These are phyloP conservation scores for Sebastes vulpes DNA, from an alignment of 2,797 vertebrate species.

Conservation along the genomic window DNA sequence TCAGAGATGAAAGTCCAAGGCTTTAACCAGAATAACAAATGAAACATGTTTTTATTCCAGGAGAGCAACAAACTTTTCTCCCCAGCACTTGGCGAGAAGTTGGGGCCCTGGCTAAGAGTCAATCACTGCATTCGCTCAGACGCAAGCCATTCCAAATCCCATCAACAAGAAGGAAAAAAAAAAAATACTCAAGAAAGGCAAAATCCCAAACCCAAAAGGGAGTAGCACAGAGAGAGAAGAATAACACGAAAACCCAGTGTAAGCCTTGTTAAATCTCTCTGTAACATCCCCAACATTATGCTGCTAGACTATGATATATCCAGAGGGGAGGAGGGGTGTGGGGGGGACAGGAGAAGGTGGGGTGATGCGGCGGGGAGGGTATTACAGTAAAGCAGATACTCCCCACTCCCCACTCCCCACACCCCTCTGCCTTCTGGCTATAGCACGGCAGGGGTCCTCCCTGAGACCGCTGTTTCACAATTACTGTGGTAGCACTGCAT, in stretches of 20 bases:
- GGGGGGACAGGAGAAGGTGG: constrained; percentile 37
- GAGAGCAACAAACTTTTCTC: constrained; percentile 45
- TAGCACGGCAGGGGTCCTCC: constrained; percentile 52
- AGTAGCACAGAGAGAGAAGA: constrained; percentile 53
- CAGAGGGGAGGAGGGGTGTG: constrained; percentile 8
- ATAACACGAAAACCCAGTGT: constrained; percentile 65
- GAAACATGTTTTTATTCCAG: constrained; percentile 53
- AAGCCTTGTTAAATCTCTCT: constrained; percentile 74
- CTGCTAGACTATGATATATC: constrained; percentile 60
- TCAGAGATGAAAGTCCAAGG: constrained; percentile 23
- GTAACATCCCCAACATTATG: constrained; percentile 65
- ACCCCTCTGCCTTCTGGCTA: constrained; percentile 50
- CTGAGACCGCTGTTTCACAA: constrained; percentile 69
- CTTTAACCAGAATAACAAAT: constrained; percentile 39
- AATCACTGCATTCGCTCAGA: constrained; percentile 61
- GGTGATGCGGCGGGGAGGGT: constrained; percentile 27
- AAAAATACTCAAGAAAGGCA: constrained; percentile 56
- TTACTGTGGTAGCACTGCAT: constrained; percentile 71
- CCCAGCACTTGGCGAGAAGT: constrained; percentile 41
- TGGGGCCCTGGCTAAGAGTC: constrained; percentile 65
- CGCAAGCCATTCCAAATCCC: constrained; percentile 69
- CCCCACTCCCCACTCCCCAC: neutral
- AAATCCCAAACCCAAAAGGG: constrained; percentile 68
- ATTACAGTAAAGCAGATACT: constrained; percentile 51
- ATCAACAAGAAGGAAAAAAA: constrained; percentile 57